Percentiles rank a stretch among this genome's conserved stretches.
Evolutionary conservation across 2,113 vertebrate genomes (phyloP).

Genomic region (Rattus rattus): DNA sequence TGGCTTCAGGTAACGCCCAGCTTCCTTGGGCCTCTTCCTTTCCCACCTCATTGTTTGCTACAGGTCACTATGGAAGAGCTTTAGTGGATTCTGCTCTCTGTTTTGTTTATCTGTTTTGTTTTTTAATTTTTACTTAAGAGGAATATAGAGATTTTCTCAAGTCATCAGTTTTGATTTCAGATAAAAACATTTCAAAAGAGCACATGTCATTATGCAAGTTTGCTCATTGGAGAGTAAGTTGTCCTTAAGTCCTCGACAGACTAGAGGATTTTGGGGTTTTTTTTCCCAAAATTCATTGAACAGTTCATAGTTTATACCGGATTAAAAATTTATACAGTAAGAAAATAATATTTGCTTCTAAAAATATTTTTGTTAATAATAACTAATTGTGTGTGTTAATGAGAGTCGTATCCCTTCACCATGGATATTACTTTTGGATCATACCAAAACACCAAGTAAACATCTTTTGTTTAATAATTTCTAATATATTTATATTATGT

Average conservation of each 20-base stretch:
- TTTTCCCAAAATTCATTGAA: background rate
- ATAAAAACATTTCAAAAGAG: conserved; percentile 51
- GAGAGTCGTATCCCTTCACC: conserved; percentile 31
- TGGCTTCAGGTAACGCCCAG: background rate
- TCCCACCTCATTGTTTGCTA: background rate
- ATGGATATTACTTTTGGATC: conserved; percentile 56
- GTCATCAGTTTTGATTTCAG: conserved; percentile 44
- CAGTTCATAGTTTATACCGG: conserved; percentile 52
- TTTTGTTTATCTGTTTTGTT: background rate
- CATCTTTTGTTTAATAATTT: conserved; percentile 61
- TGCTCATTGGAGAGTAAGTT: conserved; percentile 11
- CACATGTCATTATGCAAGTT: background rate
- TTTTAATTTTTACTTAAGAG: conserved; percentile 47
- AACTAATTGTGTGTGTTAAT: conserved; percentile 41
- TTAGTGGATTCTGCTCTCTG: background rate
- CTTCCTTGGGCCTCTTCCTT: background rate
- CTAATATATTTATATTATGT: conserved; percentile 72
- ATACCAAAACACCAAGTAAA: conserved; percentile 65
- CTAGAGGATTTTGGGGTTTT: background rate
- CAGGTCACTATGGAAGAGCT: background rate
- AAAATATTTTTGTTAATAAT: conserved; percentile 69
- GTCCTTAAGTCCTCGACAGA: conserved; percentile 44
- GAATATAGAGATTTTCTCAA: conserved; percentile 29
- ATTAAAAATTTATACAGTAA: conserved; percentile 51
- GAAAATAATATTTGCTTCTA: conserved; percentile 55